Evolutionary conservation across 2,797 vertebrate species (phyloP).

Genomic region (Craterocephalus amniculus): DNA sequence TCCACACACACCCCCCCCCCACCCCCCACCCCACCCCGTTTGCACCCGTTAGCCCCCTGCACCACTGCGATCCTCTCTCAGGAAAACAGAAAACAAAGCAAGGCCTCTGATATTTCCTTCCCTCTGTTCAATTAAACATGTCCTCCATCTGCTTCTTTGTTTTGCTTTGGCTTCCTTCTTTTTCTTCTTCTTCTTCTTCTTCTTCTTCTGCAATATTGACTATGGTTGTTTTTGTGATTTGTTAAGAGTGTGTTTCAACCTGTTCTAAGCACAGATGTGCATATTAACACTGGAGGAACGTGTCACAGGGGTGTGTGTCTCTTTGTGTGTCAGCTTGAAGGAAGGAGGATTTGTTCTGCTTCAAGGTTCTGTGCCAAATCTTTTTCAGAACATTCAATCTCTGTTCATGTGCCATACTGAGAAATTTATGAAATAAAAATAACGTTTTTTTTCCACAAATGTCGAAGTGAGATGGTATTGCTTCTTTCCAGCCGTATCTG

Average conservation of each 20-base stretch:
- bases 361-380: constrained; percentile 79
- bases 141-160: constrained; percentile 78
- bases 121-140: constrained; percentile 85
- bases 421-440: constrained; percentile 83
- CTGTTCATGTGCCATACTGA: constrained; percentile 82
- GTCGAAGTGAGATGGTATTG: constrained; percentile 61
- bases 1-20: constrained; percentile 4
- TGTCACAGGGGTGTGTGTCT: constrained; percentile 38
- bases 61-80: constrained; percentile 66
- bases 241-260: constrained; percentile 74
- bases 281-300: constrained; percentile 73
- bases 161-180: constrained; percentile 61
- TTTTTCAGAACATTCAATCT: constrained; percentile 79
- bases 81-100: constrained; percentile 71
- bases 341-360: constrained; percentile 75
- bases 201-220: constrained; percentile 74
- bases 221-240: constrained; percentile 74
- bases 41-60: constrained; percentile 33
- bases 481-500: constrained; percentile 54
- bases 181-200: constrained; percentile 68
- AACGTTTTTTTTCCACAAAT: constrained; percentile 71
- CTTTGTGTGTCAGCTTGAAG: constrained; percentile 19
- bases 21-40: constrained; percentile 22
- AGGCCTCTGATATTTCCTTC: constrained; percentile 78
- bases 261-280: constrained; percentile 73